Base-by-base conservation (phyloP, 1,140 invertebrate species). In the Drosophila truncata region DNA sequence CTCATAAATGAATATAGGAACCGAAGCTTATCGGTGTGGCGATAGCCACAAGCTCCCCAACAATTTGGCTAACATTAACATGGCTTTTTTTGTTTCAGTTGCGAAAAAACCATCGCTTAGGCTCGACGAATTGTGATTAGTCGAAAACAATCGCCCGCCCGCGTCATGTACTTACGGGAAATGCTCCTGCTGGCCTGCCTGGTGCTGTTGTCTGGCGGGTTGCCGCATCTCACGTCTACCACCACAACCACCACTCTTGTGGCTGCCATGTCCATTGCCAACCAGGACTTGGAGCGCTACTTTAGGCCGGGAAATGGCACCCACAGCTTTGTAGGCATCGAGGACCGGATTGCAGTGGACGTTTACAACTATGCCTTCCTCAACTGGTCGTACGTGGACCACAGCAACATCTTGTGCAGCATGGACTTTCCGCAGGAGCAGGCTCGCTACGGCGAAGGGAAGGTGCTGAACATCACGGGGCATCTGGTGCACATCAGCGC, bases 381-480 rank as follows among this genome's bases (percentile, higher is more conserved):
- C 54, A 93, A 91, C 69, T 93, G 91, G 72, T 80, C 82, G 4
- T 93, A 92, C n/a, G 42, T 78, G 46, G 91, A 90, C 60, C 65
- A 55, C 6, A 70, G 78, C 16, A 73, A 78, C 31, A 60, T 39
- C 9, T 83, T 80, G 92, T 69, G 60, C 14, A 72, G 77, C 33
- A 65, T 46, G 10, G 78, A 82, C 6, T 92, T 94, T 52, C 87
- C 93, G 16, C 92, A 93, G 25, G 95, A 96, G 85, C 94, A 94
- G 33, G 96, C 96, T 7, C 96, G 96, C 78, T 97, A 95, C 80
- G 96, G 96, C 20, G 95, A 95, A 72, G 95, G 95, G 2, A 94
- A 93, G 80, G 93, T 96, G 63, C 94, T 92, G 62, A 94, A 91
- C 79, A 95, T 95, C 13, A 94, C 78, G 46, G 96, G 95, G 2